phyloP scores from a whole-genome alignment of 1,140 invertebrate genomes.

The Microvelia longipes region DNA sequence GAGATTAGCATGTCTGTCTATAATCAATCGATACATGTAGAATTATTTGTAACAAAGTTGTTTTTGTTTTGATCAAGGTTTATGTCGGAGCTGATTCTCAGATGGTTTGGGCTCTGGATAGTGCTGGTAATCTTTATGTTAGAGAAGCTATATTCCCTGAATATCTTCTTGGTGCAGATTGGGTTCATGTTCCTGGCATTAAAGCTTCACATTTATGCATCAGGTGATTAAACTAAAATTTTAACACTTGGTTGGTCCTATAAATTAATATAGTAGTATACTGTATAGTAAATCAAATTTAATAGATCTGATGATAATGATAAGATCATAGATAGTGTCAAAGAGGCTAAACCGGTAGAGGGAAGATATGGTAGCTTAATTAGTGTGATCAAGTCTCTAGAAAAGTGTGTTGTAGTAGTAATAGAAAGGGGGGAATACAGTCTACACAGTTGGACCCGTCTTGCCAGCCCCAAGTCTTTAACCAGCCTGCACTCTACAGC shows the following conservation, averaged over 20 bases:
- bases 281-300: background rate
- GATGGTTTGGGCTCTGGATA: constrained; percentile 42
- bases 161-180: constrained; percentile 36
- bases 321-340: background rate
- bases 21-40: too few species aligned
- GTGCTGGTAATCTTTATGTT: constrained; percentile 34
- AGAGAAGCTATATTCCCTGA: constrained; percentile 36
- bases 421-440: too few species aligned
- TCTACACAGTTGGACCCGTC: too few species aligned
- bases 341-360: too few species aligned
- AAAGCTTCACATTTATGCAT: constrained; percentile 34
- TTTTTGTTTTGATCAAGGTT: constrained; percentile 24
- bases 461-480: too few species aligned
- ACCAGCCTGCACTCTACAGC: too few species aligned
- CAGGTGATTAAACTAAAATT: too few species aligned
- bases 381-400: too few species aligned
- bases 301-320: background rate
- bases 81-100: constrained; percentile 33
- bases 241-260: background rate
- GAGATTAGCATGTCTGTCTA: too few species aligned
- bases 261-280: background rate
- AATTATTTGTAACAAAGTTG: background rate
- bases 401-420: too few species aligned
- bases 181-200: constrained; percentile 36
- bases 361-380: too few species aligned